Conservation (phyloP, 2,888 invertebrate species). For the Poecilus cupreus region DNA sequence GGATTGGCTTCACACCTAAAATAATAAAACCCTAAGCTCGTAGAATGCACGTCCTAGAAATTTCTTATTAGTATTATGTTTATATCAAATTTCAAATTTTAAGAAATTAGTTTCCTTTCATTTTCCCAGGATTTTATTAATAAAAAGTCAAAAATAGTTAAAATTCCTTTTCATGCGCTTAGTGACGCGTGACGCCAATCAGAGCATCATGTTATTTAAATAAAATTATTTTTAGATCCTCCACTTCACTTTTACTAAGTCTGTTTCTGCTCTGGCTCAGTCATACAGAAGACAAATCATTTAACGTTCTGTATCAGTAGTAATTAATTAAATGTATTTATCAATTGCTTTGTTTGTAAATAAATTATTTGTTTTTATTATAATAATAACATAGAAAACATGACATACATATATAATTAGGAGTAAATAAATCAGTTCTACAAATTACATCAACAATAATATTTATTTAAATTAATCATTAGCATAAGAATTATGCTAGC, state of each 20-base stretch:
- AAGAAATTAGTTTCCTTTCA: background rate
- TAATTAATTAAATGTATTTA: background rate
- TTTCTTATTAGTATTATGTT: no score
- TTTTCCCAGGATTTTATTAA: no score
- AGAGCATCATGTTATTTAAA: slow-evolving; percentile 24
- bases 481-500: no score
- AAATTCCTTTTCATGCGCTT: background rate
- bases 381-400: background rate
- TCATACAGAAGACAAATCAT: background rate
- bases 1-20: no score
- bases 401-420: no score
- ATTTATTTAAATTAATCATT: no score
- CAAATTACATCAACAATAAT: no score
- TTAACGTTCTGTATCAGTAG: background rate
- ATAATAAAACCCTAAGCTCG: no score
- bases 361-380: background rate
- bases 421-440: no score
- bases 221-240: slow-evolving; percentile 30
- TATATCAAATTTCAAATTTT: background rate
- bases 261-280: background rate
- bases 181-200: background rate
- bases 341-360: background rate
- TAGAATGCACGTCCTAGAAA: no score
- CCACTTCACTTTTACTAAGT: background rate
- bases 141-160: background rate